Evolutionary conservation across 2,888 invertebrate genomes (phyloP).

Genomic region (Diplolepis rosae): DNA sequence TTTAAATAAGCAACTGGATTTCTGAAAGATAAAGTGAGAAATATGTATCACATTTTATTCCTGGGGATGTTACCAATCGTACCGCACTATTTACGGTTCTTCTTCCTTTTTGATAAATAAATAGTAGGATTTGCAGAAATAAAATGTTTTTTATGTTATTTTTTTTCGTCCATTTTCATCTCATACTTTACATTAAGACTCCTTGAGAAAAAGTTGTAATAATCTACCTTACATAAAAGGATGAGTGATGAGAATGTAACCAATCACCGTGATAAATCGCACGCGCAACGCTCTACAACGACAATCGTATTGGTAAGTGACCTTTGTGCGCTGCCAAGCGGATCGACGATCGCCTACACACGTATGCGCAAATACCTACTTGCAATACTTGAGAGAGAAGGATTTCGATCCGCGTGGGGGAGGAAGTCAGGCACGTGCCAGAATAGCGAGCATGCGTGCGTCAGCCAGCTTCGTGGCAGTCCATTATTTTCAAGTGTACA

Average conservation of each 20-base stretch:
- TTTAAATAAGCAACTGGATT: too few relatives aligned
- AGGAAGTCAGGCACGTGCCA: conserved; percentile 65
- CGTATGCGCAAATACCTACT: conserved; percentile 13
- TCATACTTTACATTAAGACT: too few relatives aligned
- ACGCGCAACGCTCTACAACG: background rate
- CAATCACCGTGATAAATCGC: conserved; percentile 3
- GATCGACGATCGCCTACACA: conserved; percentile 25
- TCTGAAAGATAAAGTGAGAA: too few relatives aligned
- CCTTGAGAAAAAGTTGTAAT: background rate
- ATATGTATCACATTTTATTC: too few relatives aligned
- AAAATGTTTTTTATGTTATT: too few relatives aligned
- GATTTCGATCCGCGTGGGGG: conserved; percentile 32
- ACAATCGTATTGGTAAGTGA: conserved; percentile 17
- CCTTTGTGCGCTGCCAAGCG: conserved; percentile 30
- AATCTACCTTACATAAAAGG: background rate
- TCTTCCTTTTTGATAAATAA: too few relatives aligned
- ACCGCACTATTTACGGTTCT: too few relatives aligned
- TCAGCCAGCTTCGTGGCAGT: conserved; percentile 62
- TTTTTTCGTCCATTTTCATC: too few relatives aligned
- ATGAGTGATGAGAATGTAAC: conserved; percentile 7
- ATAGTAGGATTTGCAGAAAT: too few relatives aligned
- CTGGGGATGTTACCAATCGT: too few relatives aligned
- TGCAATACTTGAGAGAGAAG: conserved; percentile 16
- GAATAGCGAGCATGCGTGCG: conserved; percentile 64
- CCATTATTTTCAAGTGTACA: conserved; percentile 58